Evolutionary conservation across 35 echinoderm and acorn worm genomes (phyloP).

Genomic region (Amphiura filiformis): DNA sequence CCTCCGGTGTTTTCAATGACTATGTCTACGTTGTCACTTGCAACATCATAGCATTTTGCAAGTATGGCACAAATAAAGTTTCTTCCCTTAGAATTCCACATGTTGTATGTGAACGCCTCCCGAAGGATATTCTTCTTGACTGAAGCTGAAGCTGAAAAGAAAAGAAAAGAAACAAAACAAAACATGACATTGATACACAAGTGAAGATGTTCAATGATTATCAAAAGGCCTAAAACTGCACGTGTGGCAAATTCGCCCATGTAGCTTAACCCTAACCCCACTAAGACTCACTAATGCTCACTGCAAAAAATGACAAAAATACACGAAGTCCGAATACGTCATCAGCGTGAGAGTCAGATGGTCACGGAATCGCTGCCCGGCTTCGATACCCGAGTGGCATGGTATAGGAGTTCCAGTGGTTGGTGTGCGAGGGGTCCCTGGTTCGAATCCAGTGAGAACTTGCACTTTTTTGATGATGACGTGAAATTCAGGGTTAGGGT

Average conservation of each 20-base stretch:
- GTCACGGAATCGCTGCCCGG: slow-evolving; percentile 11
- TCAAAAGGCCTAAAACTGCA: background rate
- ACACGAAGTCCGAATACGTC: slow-evolving; percentile 5
- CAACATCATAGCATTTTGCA: slow-evolving; percentile 20
- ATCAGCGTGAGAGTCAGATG: slow-evolving; percentile 10
- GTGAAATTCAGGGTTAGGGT: slow-evolving; percentile 1
- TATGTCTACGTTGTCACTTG: slow-evolving; percentile 4
- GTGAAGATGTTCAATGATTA: slow-evolving; percentile 11
- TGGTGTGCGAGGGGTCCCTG: background rate
- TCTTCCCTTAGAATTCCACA: slow-evolving; percentile 23
- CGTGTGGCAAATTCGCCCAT: background rate
- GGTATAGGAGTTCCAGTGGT: slow-evolving; percentile 9
- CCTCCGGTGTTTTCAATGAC: slow-evolving; percentile 27
- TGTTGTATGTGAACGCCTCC: slow-evolving; percentile 25
- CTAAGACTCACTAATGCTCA: slow-evolving; percentile 9
- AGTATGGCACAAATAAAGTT: slow-evolving; percentile 23
- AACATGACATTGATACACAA: slow-evolving; percentile 14
- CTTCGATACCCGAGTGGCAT: slow-evolving; percentile 6
- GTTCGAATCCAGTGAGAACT: slow-evolving; percentile 13
- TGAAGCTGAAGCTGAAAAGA: slow-evolving; percentile 28
- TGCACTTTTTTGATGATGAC: slow-evolving; percentile 10
- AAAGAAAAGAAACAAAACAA: slow-evolving; percentile 22
- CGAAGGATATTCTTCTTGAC: slow-evolving; percentile 16
- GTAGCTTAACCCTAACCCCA: slow-evolving; percentile 1
- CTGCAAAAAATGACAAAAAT: slow-evolving; percentile 5